These are phyloP conservation scores for Aphelocoma coerulescens DNA, from an alignment of 2,113 vertebrate genomes.

Conservation along the genomic window DNA sequence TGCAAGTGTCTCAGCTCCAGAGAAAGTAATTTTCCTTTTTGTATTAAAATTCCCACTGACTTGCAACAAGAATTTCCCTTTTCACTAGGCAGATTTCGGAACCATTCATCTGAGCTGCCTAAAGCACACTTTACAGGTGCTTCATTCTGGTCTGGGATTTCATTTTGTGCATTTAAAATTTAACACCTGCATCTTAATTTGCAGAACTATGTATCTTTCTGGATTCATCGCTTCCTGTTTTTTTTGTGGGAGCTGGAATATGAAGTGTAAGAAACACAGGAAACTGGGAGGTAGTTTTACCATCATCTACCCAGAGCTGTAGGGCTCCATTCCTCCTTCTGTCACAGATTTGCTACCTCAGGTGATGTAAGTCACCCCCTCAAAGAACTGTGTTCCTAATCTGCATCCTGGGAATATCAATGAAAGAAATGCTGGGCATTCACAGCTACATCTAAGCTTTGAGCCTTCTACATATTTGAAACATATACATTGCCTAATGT, in stretches of 20 bases:
- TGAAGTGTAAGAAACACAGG: not conserved
- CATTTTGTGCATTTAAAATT: not conserved
- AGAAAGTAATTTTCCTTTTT: not conserved
- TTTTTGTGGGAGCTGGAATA: not conserved
- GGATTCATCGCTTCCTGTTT: not conserved
- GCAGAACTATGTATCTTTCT: not conserved
- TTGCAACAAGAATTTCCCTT: not conserved
- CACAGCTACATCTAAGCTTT: not conserved
- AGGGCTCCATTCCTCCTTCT: not conserved
- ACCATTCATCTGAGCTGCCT: not conserved
- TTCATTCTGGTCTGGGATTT: not conserved
- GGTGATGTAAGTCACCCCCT: not conserved
- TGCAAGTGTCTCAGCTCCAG: not conserved
- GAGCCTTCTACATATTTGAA: not conserved
- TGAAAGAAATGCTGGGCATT: not conserved
- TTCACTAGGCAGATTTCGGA: not conserved
- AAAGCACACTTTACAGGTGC: not conserved
- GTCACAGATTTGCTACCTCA: not conserved
- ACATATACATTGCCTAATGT: not conserved
- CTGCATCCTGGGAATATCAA: not conserved
- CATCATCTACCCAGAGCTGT: not conserved
- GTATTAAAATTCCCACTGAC: not conserved
- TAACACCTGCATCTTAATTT: not conserved
- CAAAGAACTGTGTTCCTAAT: not conserved
- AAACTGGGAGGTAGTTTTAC: not conserved